Evolutionary conservation across 2,888 invertebrate species (phyloP), one percentile per base, ranked within the genome.

Genomic region (Opisthograptis luteolata): DNA sequence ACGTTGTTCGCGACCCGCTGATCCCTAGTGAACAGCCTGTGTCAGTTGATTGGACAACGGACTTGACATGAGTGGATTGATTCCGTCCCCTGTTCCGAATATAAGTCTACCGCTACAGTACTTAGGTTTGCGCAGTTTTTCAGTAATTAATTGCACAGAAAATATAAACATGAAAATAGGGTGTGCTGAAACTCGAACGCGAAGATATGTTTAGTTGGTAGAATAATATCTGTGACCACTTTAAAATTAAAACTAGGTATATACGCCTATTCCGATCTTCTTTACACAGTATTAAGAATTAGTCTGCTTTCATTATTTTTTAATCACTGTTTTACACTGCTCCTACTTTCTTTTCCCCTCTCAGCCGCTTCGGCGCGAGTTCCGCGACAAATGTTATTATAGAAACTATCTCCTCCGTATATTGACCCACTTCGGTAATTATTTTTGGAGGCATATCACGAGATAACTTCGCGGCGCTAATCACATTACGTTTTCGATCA

Each of bases 41-140:
- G 86, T 81, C 87, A 81, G 81, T 82, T 87, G 88, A 88, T 88
- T 88, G 87, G 87, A 86, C 84, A 85, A 75, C 85, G 79, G 81
- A 73, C 66, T 70, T 79, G 83, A 80, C 84, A 80, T 76, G 82
- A 86, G 87, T 83, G 84, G 87, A 88, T 88, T 88, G 88, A 87
- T 86, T 85, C 81, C 72, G 62, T 64, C 70, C 70, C 64, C 64
- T 62, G 47, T 55, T 57, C 62, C 56, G 53, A 40, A 45, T 37
- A 24, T 28, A 41, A 9, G 17, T 12, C 27, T 6, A 8, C 32
- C 1, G 6, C 1, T 13, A 6, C 40, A 47, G 47, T 40, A 40
- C 14, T 2, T 25, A 17, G 35, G 40, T 3, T 35, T 22, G 5
- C 6, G 14, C n/a, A 0, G n/a, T 35, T 3, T 27, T 7, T 2